Conservation (phyloP, 64 coral and sea anemone species). For the Stylophora pistillata region DNA sequence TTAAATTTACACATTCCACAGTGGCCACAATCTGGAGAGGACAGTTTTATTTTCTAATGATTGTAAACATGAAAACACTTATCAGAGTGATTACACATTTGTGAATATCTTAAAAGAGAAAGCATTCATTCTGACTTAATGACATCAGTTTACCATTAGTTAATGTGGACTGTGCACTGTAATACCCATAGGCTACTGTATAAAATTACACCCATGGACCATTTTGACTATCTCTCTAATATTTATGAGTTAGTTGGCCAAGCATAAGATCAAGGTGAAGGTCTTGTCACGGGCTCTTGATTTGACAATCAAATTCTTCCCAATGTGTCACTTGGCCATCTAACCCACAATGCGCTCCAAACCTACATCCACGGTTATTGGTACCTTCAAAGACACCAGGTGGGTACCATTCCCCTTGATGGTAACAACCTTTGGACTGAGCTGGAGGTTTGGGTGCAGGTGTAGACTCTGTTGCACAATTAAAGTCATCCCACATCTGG, state of each 20-base stretch:
- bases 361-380: constrained; percentile 11
- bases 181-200: too few relatives aligned
- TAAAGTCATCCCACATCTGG: constrained; percentile 9
- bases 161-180: too few relatives aligned
- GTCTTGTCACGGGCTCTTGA: neutral
- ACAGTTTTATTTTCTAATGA: too few relatives aligned
- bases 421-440: constrained; percentile 38
- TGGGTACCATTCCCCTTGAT: constrained; percentile 15
- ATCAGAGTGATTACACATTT: too few relatives aligned
- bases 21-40: too few relatives aligned
- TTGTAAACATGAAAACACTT: too few relatives aligned
- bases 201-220: too few relatives aligned
- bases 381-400: constrained; percentile 15
- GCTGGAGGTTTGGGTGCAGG: neutral
- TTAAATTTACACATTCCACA: too few relatives aligned
- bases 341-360: constrained; percentile 23
- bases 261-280: neutral
- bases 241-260: neutral
- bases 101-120: too few relatives aligned
- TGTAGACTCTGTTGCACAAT: neutral
- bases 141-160: too few relatives aligned
- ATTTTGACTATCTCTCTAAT: too few relatives aligned
- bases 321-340: constrained; percentile 25
- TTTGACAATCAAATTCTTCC: constrained; percentile 39
- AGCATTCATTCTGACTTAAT: too few relatives aligned